These are phyloP conservation scores for Latrodectus hesperus DNA, from an alignment of 2,888 invertebrate species.

Conservation along the genomic window DNA sequence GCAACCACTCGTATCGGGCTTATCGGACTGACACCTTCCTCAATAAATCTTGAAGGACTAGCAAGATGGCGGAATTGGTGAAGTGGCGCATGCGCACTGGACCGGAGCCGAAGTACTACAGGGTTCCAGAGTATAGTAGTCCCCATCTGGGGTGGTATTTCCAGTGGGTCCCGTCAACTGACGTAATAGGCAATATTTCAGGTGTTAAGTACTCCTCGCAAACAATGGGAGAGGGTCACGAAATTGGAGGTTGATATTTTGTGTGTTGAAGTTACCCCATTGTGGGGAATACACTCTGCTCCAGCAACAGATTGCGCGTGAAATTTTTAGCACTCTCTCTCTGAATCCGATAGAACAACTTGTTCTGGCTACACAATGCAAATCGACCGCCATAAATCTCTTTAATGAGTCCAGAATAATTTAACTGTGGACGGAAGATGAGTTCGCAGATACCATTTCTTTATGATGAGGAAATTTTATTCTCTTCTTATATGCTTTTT, in stretches of 20 bases:
- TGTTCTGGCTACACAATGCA: background rate
- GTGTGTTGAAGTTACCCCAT: background rate
- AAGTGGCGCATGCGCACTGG: conserved; percentile 19
- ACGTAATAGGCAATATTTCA: conserved; percentile 63
- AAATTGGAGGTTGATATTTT: background rate
- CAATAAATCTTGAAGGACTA: conserved; percentile 44
- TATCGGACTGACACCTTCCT: conserved; percentile 19
- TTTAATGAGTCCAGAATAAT: conserved; percentile 1
- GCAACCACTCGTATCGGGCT: conserved; percentile 24
- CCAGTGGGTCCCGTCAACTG: conserved; percentile 46
- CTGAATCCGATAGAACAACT: background rate
- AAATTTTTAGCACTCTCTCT: conserved; percentile 42
- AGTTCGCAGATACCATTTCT: background rate
- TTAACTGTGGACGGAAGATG: background rate
- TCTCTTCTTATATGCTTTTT: too few relatives aligned
- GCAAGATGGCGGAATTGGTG: conserved; percentile 14
- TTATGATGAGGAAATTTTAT: background rate
- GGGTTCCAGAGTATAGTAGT: conserved; percentile 9
- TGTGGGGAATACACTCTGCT: background rate
- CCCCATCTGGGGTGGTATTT: conserved; percentile 39
- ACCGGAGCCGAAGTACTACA: conserved; percentile 17
- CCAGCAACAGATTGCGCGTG: conserved; percentile 51
- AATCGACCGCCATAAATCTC: background rate
- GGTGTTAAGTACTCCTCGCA: conserved; percentile 35
- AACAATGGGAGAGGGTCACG: conserved; percentile 26